Conservation (phyloP, 2,888 invertebrate genomes). For the Synergus laeviventris region DNA sequence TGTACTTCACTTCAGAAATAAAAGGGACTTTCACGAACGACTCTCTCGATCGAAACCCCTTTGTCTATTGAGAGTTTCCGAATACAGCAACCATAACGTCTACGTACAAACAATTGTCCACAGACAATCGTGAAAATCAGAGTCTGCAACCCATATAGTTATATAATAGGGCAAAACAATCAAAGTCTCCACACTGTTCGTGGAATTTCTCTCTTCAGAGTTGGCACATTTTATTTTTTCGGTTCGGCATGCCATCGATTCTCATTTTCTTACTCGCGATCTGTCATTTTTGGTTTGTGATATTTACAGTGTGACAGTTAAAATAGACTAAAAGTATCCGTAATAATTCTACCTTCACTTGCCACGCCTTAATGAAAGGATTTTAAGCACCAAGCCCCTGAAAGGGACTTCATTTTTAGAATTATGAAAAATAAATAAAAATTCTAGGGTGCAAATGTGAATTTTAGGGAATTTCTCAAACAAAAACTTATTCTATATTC, state of each 20-base stretch:
- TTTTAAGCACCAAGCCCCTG: no score
- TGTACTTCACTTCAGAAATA: conserved; percentile 14
- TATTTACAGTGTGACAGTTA: not conserved
- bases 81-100: conserved; percentile 32
- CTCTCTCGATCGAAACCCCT: conserved; percentile 9
- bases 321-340: not conserved
- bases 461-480: no score
- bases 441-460: no score
- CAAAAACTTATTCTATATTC: not conserved
- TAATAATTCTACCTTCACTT: not conserved
- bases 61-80: conserved; percentile 28
- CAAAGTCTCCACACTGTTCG: conserved; percentile 9
- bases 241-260: conserved; percentile 55
- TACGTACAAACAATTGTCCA: conserved; percentile 16
- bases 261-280: conserved; percentile 47
- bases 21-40: conserved; percentile 19
- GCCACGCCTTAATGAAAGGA: not conserved
- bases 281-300: not conserved
- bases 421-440: no score
- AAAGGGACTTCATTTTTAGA: no score
- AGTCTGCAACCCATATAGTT: not conserved
- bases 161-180: conserved; percentile 6
- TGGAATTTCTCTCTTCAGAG: conserved; percentile 46
- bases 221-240: conserved; percentile 55
- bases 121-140: conserved; percentile 17